Evolutionary conservation across 1,140 invertebrate genomes (phyloP).

Genomic region (Heliconius nattereri): DNA sequence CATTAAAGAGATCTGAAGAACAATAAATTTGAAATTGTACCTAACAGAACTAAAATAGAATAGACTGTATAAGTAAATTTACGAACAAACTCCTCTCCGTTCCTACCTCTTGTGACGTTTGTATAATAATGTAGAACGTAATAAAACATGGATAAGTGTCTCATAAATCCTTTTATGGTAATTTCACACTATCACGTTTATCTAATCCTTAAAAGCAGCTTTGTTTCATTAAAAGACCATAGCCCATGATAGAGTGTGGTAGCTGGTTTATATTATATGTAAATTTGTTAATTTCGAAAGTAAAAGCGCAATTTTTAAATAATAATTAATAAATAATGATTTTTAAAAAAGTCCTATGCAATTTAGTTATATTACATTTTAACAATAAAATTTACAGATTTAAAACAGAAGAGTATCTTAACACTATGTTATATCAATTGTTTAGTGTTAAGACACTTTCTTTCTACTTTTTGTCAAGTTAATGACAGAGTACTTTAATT

Average conservation of each 20-base stretch:
- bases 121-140: conserved; percentile 38
- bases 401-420: no score
- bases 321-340: no score
- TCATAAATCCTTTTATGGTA: conserved; percentile 62
- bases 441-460: no score
- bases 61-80: background rate
- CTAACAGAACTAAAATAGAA: conserved; percentile 16
- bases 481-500: no score
- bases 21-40: conserved; percentile 17
- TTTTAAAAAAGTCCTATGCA: no score
- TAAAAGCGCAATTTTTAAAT: no score
- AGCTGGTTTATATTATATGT: background rate
- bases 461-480: no score
- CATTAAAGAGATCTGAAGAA: conserved; percentile 20
- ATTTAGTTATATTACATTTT: no score
- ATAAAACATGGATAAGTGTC: conserved; percentile 46
- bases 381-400: no score
- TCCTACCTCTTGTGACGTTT: conserved; percentile 29
- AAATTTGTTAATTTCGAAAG: no score
- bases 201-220: conserved; percentile 52
- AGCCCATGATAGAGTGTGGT: conserved; percentile 23
- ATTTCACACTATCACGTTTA: conserved; percentile 46
- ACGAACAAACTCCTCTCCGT: conserved; percentile 9
- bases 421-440: no score
- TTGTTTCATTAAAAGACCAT: conserved; percentile 41